Conservation (phyloP, 2,113 vertebrate species). For the Cettia cetti region DNA sequence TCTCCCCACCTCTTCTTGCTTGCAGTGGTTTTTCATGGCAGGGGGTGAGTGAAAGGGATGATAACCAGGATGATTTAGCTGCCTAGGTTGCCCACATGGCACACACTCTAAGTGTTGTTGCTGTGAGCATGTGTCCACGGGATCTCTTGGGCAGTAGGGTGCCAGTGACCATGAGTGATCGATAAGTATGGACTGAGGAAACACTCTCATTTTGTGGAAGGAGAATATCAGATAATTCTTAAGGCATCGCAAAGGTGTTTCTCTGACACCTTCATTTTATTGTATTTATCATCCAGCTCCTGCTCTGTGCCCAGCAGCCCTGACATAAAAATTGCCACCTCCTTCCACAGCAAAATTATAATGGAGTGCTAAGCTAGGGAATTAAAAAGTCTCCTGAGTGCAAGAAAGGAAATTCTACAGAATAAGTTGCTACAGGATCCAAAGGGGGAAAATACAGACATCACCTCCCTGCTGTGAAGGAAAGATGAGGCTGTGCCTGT, state of each 20-base stretch:
- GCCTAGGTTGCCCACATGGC: background rate
- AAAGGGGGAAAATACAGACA: background rate
- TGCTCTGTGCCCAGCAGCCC: background rate
- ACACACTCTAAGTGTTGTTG: background rate
- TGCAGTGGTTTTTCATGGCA: background rate
- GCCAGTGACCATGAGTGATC: background rate
- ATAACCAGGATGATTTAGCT: conserved; percentile 1
- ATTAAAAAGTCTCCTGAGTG: background rate
- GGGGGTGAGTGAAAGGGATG: background rate
- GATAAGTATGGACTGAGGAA: background rate
- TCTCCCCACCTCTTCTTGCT: background rate
- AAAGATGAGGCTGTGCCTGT: background rate
- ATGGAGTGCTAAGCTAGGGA: background rate
- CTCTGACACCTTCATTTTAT: background rate
- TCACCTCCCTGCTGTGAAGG: background rate
- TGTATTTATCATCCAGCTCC: background rate
- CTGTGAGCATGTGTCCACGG: rapidly evolving
- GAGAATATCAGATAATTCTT: background rate
- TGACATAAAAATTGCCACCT: background rate
- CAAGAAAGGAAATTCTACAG: background rate
- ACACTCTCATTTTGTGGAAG: background rate
- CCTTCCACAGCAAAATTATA: background rate
- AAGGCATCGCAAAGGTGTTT: background rate
- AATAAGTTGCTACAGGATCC: background rate
- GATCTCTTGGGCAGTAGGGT: background rate